Evolutionary conservation across 2,113 vertebrate genomes (phyloP), one percentile per base, ranked within the genome.

Genomic region (Rhombomys opimus): DNA sequence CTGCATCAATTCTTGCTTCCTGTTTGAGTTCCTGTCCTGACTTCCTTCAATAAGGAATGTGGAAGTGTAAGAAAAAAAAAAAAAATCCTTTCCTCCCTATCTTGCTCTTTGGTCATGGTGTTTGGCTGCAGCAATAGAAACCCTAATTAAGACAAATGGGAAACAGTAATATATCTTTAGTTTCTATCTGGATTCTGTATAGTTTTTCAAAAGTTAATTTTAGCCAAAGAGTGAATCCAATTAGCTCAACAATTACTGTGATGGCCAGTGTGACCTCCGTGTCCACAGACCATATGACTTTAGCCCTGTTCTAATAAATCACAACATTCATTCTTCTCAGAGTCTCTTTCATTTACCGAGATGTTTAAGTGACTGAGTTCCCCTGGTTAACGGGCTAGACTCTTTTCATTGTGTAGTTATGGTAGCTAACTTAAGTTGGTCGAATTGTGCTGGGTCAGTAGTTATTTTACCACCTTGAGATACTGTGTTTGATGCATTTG

Each of bases 221-320:
- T 68, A 85, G 57, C 54, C 7, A 63, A 73, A 78, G 35, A 35
- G 41, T 38, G 88, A 89, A n/a, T 63, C 65, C 59, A 61, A 38
- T 25, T 95, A 68, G 41, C 46, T n/a, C 61, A 30, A 41, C 14
- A 20, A 18, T 96, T 57, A 89, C 22, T 22, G 50, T 1, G n/a
- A 14, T 87, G 46, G 7, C 22, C 23, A 61, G 0, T 91, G 46
- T 94, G 67, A 86, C 38, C 22, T 82, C 75, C 10, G 54, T 54
- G 76, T 78, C 11, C 9, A 0, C 57, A 54, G 76, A 59, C 90
- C 76, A 22, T 90, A 68, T 89, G 92, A 91, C 90, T 15, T 90
- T 75, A 72, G 50, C 85, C 41, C 81, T 91, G 52, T 85, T 94
- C 90, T 94, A 46, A 38, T 94, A 78, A 54, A 73, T 76, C 4